These are phyloP conservation scores for Bufo bufo DNA, from an alignment of 2,113 vertebrate species.

Conservation along the genomic window DNA sequence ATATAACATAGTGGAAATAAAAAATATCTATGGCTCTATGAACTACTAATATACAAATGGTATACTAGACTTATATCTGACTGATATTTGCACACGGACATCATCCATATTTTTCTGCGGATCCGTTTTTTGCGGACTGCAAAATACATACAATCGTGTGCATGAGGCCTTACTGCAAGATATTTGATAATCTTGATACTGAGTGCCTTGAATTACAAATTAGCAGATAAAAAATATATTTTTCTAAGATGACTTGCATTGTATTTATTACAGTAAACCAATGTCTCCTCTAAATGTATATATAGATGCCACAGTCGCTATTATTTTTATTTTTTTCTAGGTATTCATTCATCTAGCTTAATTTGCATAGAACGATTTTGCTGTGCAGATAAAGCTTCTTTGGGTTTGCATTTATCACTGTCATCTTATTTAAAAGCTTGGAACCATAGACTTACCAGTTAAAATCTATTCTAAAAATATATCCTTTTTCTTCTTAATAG, in stretches of 20 bases:
- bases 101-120: too few relatives aligned
- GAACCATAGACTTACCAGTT: background rate
- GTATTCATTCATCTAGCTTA: background rate
- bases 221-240: background rate
- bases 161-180: background rate
- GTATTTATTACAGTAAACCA: background rate
- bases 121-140: too few relatives aligned
- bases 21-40: too few relatives aligned
- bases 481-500: conserved; percentile 9
- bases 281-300: background rate
- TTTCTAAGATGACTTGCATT: background rate
- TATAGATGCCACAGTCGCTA: background rate
- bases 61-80: background rate
- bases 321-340: background rate
- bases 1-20: too few relatives aligned
- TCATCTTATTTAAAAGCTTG: conserved; percentile 13
- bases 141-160: too few relatives aligned
- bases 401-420: conserved; percentile 16
- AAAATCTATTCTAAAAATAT: conserved; percentile 5
- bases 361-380: background rate
- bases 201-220: background rate
- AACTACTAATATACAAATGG: background rate
- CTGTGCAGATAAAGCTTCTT: background rate
- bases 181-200: background rate
- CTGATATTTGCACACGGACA: too few relatives aligned